Evolutionary conservation across 64 coral and sea anemone genomes (phyloP).

Genomic region (Anthopleura sola): DNA sequence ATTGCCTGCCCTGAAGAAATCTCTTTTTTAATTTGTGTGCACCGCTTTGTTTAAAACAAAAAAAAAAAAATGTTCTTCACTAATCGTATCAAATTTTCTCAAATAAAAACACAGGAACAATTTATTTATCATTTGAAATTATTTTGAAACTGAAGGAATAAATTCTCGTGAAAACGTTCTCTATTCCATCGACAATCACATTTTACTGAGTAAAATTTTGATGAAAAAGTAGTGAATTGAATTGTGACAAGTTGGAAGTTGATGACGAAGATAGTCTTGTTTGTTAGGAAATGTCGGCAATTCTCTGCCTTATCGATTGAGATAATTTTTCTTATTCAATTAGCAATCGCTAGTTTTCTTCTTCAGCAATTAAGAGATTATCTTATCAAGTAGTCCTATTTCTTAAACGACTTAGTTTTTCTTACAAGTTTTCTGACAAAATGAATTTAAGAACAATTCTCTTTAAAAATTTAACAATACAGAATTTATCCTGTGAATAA

Average conservation of each 20-base stretch:
- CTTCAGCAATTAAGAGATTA: background rate
- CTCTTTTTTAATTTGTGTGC: background rate
- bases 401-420: background rate
- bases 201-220: background rate
- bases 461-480: background rate
- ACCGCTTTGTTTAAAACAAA: background rate
- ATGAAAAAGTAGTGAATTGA: background rate
- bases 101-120: background rate
- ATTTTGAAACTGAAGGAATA: background rate
- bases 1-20: background rate
- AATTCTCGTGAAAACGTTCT: background rate
- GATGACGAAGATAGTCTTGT: background rate
- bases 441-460: background rate
- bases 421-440: background rate
- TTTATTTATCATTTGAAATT: background rate
- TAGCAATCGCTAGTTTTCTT: constrained; percentile 12
- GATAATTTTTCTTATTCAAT: constrained; percentile 2
- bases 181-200: too few relatives aligned
- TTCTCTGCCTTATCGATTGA: background rate
- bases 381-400: background rate
- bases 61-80: background rate
- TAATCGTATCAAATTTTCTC: background rate
- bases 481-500: background rate
- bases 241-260: background rate
- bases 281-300: background rate